A percentile compares a stretch with the other conserved stretches of the same genome.
Conservation (phyloP, 2,888 invertebrate genomes). For the Tuta absoluta region DNA sequence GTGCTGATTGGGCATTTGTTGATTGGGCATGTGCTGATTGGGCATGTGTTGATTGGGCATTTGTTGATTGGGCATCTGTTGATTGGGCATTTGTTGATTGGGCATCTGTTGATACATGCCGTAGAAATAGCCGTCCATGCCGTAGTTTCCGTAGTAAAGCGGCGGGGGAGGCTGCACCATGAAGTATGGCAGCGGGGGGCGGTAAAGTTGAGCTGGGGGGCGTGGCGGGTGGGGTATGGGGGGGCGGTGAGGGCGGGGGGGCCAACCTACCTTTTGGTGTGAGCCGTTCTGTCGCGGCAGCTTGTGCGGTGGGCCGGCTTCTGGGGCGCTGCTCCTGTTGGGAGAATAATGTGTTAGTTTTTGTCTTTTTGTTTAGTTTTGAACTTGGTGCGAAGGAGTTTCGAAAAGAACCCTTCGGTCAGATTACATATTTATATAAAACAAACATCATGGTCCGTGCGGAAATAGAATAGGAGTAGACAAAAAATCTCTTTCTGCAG, state of each 20-base stretch:
- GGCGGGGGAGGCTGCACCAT: constrained; percentile 72
- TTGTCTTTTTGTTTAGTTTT: no score
- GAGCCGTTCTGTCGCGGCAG: constrained; percentile 66
- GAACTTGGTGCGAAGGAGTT: no score
- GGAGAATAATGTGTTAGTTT: background rate
- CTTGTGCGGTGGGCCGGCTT: constrained; percentile 58
- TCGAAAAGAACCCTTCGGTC: no score
- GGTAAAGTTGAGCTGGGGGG: constrained; percentile 49
- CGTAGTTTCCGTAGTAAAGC: constrained; percentile 55
- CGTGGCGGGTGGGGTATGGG: constrained; percentile 42
- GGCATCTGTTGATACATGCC: constrained; percentile 67
- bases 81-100: constrained; percentile 60
- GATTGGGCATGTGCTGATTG: no score
- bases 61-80: no score
- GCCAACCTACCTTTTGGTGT: constrained; percentile 71
- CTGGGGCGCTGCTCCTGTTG: constrained; percentile 49
- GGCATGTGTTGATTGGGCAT: no score
- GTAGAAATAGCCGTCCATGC: constrained; percentile 56
- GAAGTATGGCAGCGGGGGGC: constrained; percentile 61
- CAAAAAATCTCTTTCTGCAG: no score
- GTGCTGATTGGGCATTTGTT: background rate
- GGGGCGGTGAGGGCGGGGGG: constrained; percentile 22
- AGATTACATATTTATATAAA: no score
- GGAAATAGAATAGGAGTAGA: no score
- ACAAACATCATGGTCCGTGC: no score